phyloP scores from a whole-genome alignment of 2,113 vertebrate species.

The Ophiodon elongatus region DNA sequence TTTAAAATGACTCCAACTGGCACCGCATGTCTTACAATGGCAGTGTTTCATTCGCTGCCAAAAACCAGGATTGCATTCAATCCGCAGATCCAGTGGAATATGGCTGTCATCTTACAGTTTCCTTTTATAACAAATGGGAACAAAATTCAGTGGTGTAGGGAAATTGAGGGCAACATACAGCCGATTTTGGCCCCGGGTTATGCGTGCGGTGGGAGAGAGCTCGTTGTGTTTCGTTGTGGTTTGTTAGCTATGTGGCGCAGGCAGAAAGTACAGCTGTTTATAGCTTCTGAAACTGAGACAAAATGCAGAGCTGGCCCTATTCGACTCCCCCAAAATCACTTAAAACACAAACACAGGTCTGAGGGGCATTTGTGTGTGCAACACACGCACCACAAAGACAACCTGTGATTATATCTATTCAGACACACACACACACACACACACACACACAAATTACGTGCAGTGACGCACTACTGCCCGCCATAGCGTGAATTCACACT shows the following conservation, averaged over 20 bases:
- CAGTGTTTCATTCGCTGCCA: constrained; percentile 60
- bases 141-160: constrained; percentile 58
- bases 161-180: constrained; percentile 73
- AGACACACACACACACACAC: constrained; percentile 44
- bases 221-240: constrained; percentile 67
- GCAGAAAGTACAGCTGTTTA: constrained; percentile 66
- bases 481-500: constrained; percentile 58
- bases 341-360: constrained; percentile 54
- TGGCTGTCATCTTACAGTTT: constrained; percentile 64
- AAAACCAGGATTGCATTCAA: constrained; percentile 57
- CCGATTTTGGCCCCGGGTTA: constrained; percentile 71
- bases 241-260: constrained; percentile 67
- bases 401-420: constrained; percentile 71
- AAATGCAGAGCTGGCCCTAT: constrained; percentile 62
- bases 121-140: constrained; percentile 63
- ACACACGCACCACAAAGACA: constrained; percentile 62
- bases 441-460: constrained; percentile 67
- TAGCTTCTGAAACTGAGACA: constrained; percentile 57
- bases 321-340: constrained; percentile 46
- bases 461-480: constrained; percentile 66
- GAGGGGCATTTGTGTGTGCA: constrained; percentile 51
- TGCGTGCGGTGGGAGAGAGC: constrained; percentile 51
- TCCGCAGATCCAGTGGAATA: constrained; percentile 34
- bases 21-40: constrained; percentile 55
- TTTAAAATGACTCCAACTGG: constrained; percentile 69